Base-by-base conservation (phyloP, 2,113 vertebrate genomes). In the Alligator mississippiensis region DNA sequence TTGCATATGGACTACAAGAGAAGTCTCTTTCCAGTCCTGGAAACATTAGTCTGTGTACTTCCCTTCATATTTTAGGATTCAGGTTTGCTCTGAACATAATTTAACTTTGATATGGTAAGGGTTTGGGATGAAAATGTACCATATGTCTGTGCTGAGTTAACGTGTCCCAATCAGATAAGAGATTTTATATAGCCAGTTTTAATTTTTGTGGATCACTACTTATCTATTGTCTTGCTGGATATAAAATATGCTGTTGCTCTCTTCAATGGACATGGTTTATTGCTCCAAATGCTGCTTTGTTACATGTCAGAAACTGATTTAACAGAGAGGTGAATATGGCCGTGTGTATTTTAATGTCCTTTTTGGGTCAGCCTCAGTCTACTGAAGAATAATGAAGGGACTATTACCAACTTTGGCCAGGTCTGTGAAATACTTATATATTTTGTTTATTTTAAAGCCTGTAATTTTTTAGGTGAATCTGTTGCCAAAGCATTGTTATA, bases 61-160 rank as follows among this genome's bases (percentile, higher is more conserved):
- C 88, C 34, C 54, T 93, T 89, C 72, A 62, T 85, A 91, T 81
- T 63, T 91, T 76, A 87, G 75, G 57, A 58, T n/a, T 64, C 9
- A 63, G 58, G 68, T 59, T 94, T 96, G 89, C 18, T 93, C 80
- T 60, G 34, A 89, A 8, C 1, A 5, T 95, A n/a, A 18, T 30
- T 90, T 95, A 89, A 54, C 82, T 96, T 85, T 94, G 54, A 27
- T 63, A 70, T 34, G n/a, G 17, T 93, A 83, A 81, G 89, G 80
- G 76, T 63, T 34, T 85, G 80, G 55, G 68, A 68, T 93, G 86
- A 89, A 91, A 84, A 92, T 78, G 88, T 89, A 81, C 88, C 75
- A 1, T 54, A 10, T 70, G 18, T 83, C 88, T 15, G 11, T 91
- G 30, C 58, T 93, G 3, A 75, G 79, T 88, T 92, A 66, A 30